Percentiles rank a stretch among this genome's conserved stretches.
Evolutionary conservation across 2,888 invertebrate species (phyloP).

Genomic region (Lycophotia porphyrea): DNA sequence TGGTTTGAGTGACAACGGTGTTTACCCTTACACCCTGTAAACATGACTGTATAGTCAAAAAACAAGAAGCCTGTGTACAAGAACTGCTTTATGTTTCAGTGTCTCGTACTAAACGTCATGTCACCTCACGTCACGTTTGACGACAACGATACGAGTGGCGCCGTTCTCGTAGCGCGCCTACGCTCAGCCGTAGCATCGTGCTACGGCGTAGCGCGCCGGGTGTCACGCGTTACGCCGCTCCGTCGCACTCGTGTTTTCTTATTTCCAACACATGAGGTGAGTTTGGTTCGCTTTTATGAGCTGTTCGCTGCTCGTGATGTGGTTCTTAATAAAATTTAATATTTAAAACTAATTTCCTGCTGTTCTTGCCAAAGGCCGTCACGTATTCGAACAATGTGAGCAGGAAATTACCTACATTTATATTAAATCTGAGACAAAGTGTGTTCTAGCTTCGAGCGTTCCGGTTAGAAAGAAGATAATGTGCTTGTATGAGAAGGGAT

Average conservation of each 20-base stretch:
- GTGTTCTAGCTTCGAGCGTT: neutral
- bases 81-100: neutral
- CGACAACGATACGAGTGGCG: neutral
- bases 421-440: conserved; percentile 18
- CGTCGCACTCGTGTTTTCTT: conserved; percentile 5
- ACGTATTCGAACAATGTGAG: conserved; percentile 16
- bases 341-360: conserved; percentile 41
- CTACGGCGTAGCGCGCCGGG: conserved; percentile 38
- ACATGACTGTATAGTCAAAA: no score
- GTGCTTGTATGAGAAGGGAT: conserved; percentile 11
- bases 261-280: conserved; percentile 17
- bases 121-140: neutral
- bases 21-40: no score
- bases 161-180: conserved; percentile 6
- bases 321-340: conserved; percentile 34
- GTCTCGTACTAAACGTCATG: neutral
- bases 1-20: no score
- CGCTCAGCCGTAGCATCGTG: neutral
- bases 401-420: conserved; percentile 39
- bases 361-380: neutral
- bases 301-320: conserved; percentile 9
- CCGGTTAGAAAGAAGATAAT: conserved; percentile 7
- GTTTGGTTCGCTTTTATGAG: conserved; percentile 12
- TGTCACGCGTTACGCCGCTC: neutral
- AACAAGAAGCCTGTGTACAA: neutral